These are phyloP conservation scores for Drosophila rufa DNA, from an alignment of 1,140 invertebrate species.

Conservation along the genomic window DNA sequence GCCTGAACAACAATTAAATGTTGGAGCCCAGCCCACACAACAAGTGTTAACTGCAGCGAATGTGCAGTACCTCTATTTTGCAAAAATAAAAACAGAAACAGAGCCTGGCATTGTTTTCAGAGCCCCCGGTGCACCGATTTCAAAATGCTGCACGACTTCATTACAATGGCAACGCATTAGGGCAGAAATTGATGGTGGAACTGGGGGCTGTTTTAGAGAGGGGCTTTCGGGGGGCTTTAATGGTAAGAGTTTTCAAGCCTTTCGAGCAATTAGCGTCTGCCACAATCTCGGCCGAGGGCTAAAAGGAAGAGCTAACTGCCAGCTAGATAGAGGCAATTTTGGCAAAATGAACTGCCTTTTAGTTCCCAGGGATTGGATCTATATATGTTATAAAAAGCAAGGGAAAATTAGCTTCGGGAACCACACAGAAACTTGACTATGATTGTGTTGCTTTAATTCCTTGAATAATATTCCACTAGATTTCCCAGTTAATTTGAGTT, in stretches of 20 bases:
- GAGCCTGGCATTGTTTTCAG: slow-evolving; percentile 60
- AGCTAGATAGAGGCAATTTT: slow-evolving; percentile 50
- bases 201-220: not conserved
- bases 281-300: slow-evolving; percentile 70
- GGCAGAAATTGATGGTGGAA: slow-evolving; percentile 41
- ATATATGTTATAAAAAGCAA: not conserved
- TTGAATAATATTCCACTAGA: no score
- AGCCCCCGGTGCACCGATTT: slow-evolving; percentile 49
- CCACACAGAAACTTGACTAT: no score
- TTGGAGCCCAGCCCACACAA: slow-evolving; percentile 10
- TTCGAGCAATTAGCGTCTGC: slow-evolving; percentile 80
- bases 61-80: slow-evolving; percentile 57
- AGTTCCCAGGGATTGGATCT: slow-evolving; percentile 4
- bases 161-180: slow-evolving; percentile 60
- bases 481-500: not conserved
- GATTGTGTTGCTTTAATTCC: not conserved
- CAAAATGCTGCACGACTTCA: slow-evolving; percentile 52
- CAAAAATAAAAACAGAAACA: slow-evolving; percentile 35
- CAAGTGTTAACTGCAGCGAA: slow-evolving; percentile 76
- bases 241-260: slow-evolving; percentile 47
- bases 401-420: not conserved
- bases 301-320: slow-evolving; percentile 65
- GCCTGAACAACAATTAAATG: slow-evolving; percentile 61
- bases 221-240: slow-evolving; percentile 4
- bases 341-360: slow-evolving; percentile 56